Percentiles rank a stretch among this genome's conserved stretches.
phyloP scores from a whole-genome alignment of 2,888 invertebrate species.

The Drosophila mettleri region DNA sequence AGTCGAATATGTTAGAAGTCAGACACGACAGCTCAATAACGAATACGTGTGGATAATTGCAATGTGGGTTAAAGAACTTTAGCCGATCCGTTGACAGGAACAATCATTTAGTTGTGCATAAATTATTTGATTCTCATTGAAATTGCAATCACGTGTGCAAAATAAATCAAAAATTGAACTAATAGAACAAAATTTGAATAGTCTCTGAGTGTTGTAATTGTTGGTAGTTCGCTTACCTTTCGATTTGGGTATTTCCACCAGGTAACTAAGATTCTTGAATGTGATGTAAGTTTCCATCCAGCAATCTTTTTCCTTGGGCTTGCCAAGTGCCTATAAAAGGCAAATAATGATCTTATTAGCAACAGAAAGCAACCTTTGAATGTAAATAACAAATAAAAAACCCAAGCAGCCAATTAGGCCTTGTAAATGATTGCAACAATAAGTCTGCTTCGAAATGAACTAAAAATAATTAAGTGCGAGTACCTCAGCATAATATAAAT shows the following conservation, averaged over 20 bases:
- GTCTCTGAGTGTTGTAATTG: slow-evolving; percentile 20
- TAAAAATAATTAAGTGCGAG: not conserved
- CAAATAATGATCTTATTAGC: not conserved
- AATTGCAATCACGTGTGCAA: slow-evolving; percentile 37
- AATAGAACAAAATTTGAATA: slow-evolving; percentile 3
- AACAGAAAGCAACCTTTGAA: slow-evolving; percentile 4
- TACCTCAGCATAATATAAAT: not conserved
- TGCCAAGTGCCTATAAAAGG: slow-evolving; percentile 19
- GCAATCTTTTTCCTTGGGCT: slow-evolving; percentile 15
- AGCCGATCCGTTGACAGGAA: slow-evolving; percentile 6
- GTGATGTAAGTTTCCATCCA: slow-evolving; percentile 12
- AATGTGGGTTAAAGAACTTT: slow-evolving; percentile 28
- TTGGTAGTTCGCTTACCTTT: slow-evolving; percentile 35
- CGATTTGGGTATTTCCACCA: not conserved
- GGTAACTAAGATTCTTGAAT: slow-evolving; percentile 35
- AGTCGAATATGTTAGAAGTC: not conserved
- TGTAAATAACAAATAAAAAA: slow-evolving; percentile 1
- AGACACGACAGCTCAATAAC: slow-evolving; percentile 31
- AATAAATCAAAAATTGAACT: slow-evolving; percentile 1
- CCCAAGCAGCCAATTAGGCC: not conserved
- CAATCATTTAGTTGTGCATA: slow-evolving; percentile 6
- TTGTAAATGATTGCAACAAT: not conserved
- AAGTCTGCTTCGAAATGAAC: not conserved
- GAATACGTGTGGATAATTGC: slow-evolving; percentile 45
- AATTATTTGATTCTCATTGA: slow-evolving; percentile 8